Evolutionary conservation across 2,113 vertebrate genomes (phyloP).

Genomic region (Gobiocypris rarus): DNA sequence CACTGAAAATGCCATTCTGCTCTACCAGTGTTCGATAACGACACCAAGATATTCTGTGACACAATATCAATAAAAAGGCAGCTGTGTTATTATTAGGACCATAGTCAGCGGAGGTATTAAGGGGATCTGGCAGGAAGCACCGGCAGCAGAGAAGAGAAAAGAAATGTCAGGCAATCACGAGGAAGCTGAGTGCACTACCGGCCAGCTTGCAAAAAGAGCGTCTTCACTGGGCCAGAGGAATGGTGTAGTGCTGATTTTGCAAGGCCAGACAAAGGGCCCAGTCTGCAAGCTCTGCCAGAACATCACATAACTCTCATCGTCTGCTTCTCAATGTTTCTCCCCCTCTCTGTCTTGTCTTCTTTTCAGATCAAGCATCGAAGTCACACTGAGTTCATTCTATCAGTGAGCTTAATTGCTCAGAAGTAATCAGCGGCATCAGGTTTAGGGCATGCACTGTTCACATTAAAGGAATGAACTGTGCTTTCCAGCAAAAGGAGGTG

Average conservation of each 20-base stretch:
- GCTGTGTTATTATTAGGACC: slow-evolving; percentile 54
- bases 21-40: slow-evolving; percentile 55
- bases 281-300: slow-evolving; percentile 29
- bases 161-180: slow-evolving; percentile 56
- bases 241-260: slow-evolving; percentile 54
- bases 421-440: slow-evolving; percentile 27
- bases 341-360: neutral
- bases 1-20: slow-evolving; percentile 68
- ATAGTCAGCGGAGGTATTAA: slow-evolving; percentile 50
- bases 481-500: slow-evolving; percentile 1
- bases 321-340: slow-evolving; percentile 7
- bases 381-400: slow-evolving; percentile 26
- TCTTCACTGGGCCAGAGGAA: slow-evolving; percentile 39
- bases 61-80: slow-evolving; percentile 59
- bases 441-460: slow-evolving; percentile 10
- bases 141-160: slow-evolving; percentile 42
- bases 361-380: slow-evolving; percentile 20
- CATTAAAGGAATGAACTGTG: slow-evolving; percentile 32
- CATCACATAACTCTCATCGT: slow-evolving; percentile 31
- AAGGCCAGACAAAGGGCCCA: slow-evolving; percentile 11
- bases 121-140: slow-evolving; percentile 54
- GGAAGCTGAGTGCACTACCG: neutral
- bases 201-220: slow-evolving; percentile 54
- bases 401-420: slow-evolving; percentile 17
- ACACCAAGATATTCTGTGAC: slow-evolving; percentile 59